A percentile compares a stretch with the other conserved stretches of the same genome.
Evolutionary conservation across 2,888 invertebrate species (phyloP).

Genomic region (Odontothrips loti): DNA sequence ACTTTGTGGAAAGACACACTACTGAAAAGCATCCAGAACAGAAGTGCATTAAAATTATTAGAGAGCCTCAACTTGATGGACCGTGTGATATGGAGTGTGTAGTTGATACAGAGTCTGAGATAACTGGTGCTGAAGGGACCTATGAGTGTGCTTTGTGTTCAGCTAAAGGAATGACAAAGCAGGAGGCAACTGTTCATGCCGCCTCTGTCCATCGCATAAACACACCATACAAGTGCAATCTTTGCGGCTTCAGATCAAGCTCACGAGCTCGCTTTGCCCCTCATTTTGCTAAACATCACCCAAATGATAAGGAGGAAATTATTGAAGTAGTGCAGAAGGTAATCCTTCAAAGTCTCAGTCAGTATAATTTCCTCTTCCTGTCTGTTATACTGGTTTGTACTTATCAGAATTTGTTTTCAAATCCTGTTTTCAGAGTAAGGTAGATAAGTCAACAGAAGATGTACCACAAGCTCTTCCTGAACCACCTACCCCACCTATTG

Average conservation of each 20-base stretch:
- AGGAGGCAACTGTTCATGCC: neutral
- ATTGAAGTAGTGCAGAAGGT: neutral
- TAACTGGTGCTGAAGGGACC: neutral
- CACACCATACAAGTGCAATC: neutral
- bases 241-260: neutral
- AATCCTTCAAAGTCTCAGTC: neutral
- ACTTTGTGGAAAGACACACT: constrained; percentile 2
- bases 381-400: neutral
- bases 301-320: neutral
- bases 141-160: neutral
- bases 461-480: neutral
- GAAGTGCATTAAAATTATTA: neutral
- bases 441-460: neutral
- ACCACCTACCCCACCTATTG: neutral
- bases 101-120: neutral
- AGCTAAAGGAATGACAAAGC: neutral
- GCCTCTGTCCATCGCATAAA: neutral
- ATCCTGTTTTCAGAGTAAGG: neutral
- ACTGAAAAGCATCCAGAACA: constrained; percentile 1
- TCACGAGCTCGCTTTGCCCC: neutral
- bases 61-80: neutral
- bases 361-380: neutral
- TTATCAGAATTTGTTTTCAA: neutral
- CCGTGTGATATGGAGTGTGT: neutral
- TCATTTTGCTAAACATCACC: neutral